Conservation (phyloP, 1,140 invertebrate species). For the Saccostrea cuccullata region DNA sequence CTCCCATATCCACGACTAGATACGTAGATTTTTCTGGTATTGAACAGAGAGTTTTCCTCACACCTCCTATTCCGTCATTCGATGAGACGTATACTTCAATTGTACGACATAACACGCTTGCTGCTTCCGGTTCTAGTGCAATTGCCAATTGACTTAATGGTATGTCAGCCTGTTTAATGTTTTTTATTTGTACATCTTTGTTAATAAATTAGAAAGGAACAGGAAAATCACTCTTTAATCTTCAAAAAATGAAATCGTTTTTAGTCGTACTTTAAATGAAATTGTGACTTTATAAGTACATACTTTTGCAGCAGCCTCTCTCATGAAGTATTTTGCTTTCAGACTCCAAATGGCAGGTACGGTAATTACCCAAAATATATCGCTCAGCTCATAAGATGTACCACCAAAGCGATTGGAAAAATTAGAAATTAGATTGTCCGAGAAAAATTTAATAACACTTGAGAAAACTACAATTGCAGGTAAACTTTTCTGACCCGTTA, state of each 20-base stretch:
- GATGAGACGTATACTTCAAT: slow-evolving; percentile 13
- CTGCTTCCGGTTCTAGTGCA: slow-evolving; percentile 35
- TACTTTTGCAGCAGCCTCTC: slow-evolving; percentile 33
- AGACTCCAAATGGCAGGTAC: slow-evolving; percentile 52
- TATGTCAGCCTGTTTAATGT: not conserved
- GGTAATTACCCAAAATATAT: slow-evolving; percentile 47
- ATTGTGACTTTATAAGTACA: not conserved
- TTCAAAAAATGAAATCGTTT: not conserved
- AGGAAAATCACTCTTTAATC: not conserved
- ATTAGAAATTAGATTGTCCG: not conserved
- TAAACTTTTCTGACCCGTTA: not conserved
- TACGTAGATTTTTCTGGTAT: not conserved
- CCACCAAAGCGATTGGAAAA: not conserved
- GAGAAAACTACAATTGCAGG: slow-evolving; percentile 8
- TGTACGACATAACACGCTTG: not conserved
- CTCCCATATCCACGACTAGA: slow-evolving; percentile 23
- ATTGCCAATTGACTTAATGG: not conserved
- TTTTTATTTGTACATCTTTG: not conserved
- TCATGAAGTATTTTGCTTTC: slow-evolving; percentile 47
- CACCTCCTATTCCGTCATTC: not conserved
- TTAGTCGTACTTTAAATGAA: not conserved
- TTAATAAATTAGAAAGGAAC: not conserved
- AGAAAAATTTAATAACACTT: not conserved
- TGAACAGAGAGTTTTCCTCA: not conserved
- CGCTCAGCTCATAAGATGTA: not conserved